Base-by-base conservation (phyloP, 1,140 invertebrate species). In the Phymorhynchus buccinoides region DNA sequence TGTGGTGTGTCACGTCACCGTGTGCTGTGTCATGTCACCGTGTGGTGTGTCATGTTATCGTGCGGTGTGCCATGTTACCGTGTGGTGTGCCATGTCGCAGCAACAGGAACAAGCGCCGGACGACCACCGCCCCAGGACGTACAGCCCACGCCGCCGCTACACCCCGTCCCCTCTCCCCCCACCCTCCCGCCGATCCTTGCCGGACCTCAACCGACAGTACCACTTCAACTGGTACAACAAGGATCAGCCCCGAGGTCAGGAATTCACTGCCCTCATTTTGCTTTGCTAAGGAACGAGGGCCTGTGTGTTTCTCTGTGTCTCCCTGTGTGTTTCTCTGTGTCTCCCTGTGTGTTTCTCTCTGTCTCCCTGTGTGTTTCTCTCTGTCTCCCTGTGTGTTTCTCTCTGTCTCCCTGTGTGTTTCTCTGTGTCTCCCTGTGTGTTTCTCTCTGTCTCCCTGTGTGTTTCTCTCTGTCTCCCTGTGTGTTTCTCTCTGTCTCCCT, bases 61-160 rank as follows among this genome's bases (percentile, higher is more conserved):
- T 30, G 32, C 56, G 4, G 0, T 37, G n/a, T 41, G 14, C n/a
- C 16, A 35, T 39, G 14, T 30, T 79, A 18, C 27, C 77, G 7
- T 79, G 18, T 42, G 41, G 27, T 30, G 30, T 27, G 84, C 1
- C 39, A 75, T 66, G 30, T 86, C 2, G 66, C 88, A 85, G 39
- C 84, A 91, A 90, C 87, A 89, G 85, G 90, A 91, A 85, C 91
- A 91, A 56, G 77, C 90, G 71, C 39, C 66, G 35, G 89, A 90
- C 62, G 86, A 86, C 27, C 85, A 88, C 48, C 84, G 91, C n/a
- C 90, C 91, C 37, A 56, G 89, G 78, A 88, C 88, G 12, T 87
- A 90, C 84, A 89, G 87, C 42, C 88, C 87, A 35, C 84, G 89
- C 37, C 80, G 88, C 66, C 88, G 90, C 16, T 91, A 89, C 80